These are phyloP conservation scores for Calephelis nemesis DNA, from an alignment of 1,140 invertebrate species.

Conservation along the genomic window DNA sequence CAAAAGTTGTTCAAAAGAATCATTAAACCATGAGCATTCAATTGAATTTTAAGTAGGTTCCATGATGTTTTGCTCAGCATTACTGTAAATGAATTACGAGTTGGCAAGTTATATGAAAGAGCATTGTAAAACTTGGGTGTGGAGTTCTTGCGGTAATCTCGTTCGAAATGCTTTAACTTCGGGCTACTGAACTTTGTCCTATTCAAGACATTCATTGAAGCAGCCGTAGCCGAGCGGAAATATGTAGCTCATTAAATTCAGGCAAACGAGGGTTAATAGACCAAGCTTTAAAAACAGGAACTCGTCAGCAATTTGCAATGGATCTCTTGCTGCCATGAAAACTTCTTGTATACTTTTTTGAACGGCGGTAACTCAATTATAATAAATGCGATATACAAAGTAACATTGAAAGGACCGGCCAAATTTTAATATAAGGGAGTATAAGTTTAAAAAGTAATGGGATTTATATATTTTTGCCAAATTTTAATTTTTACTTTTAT, in stretches of 20 bases:
- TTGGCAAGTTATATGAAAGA: slow-evolving; percentile 6
- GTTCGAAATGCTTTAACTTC: slow-evolving; percentile 4
- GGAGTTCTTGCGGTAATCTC: slow-evolving; percentile 7
- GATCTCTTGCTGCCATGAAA: no score
- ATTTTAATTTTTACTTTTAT: no score
- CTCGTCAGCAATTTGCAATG: no score
- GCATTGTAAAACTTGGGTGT: slow-evolving; percentile 1
- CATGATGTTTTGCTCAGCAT: not conserved
- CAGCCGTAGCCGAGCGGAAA: not conserved
- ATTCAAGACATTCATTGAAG: slow-evolving; percentile 3
- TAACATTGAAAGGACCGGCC: no score
- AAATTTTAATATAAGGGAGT: no score
- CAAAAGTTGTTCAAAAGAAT: no score
- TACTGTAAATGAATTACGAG: slow-evolving; percentile 3
- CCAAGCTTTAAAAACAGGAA: no score
- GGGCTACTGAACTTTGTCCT: slow-evolving; percentile 7
- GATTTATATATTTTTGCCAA: no score
- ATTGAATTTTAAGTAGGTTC: not conserved
- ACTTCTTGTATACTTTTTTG: no score
- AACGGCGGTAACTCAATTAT: no score
- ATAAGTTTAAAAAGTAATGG: no score
- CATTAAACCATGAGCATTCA: not conserved
- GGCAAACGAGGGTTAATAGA: not conserved
- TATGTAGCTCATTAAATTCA: not conserved
- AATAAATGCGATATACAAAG: no score